Conservation (phyloP, 1,140 invertebrate species). For the Oncopodura yosiiana region DNA sequence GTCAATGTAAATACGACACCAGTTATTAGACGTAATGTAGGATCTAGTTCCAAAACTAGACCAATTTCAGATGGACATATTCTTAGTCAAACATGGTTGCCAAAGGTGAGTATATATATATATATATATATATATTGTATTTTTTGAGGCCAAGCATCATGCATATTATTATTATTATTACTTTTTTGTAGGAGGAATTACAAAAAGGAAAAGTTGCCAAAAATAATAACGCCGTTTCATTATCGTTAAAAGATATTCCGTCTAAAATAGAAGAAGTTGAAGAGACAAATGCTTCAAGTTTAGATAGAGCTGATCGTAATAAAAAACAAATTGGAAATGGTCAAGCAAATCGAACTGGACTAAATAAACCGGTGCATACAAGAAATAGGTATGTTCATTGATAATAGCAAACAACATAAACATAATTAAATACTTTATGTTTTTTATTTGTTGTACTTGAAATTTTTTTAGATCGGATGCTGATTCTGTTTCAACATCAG, state of each 20-base stretch:
- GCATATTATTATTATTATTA: neutral
- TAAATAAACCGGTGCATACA: slow-evolving; percentile 18
- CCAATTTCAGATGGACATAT: slow-evolving; percentile 30
- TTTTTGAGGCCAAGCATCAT: neutral
- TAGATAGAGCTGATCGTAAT: slow-evolving; percentile 24
- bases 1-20: neutral
- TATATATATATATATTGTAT: neutral
- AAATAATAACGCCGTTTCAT: slow-evolving; percentile 18
- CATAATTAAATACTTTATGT: neutral
- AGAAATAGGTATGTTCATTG: slow-evolving; percentile 20
- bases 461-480: slow-evolving; percentile 51
- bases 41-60: slow-evolving; percentile 23
- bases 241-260: slow-evolving; percentile 31
- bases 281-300: slow-evolving; percentile 20
- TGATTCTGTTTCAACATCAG: slow-evolving; percentile 68
- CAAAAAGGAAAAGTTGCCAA: slow-evolving; percentile 19
- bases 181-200: slow-evolving; percentile 10
- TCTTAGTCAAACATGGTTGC: slow-evolving; percentile 15
- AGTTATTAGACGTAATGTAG: neutral
- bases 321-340: slow-evolving; percentile 26
- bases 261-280: slow-evolving; percentile 19
- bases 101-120: slow-evolving; percentile 10
- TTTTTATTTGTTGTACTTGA: neutral
- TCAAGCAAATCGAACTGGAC: neutral
- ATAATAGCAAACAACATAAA: neutral